Evolutionary conservation across 2,888 invertebrate genomes (phyloP).

Genomic region (Villa cingulata): DNA sequence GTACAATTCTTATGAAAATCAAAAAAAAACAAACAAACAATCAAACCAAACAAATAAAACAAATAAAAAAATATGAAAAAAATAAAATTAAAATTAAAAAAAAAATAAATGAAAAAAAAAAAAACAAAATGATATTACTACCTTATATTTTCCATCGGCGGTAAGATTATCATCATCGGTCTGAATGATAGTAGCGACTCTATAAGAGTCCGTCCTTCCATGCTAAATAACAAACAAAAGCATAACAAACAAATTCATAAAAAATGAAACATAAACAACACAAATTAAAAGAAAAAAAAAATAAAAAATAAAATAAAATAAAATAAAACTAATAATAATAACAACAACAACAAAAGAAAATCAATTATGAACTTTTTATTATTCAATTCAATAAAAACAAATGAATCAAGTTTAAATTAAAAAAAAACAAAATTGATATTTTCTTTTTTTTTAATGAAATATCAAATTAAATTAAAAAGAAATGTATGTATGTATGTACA

Average conservation of each 20-base stretch:
- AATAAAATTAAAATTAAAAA: background rate
- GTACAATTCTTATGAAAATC: too few relatives aligned
- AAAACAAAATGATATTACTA: slow-evolving; percentile 28
- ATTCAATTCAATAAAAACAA: too few relatives aligned
- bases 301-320: background rate
- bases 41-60: background rate
- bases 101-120: background rate
- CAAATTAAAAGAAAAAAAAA: background rate
- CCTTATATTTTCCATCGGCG: slow-evolving; percentile 87
- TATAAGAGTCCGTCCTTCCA: slow-evolving; percentile 93
- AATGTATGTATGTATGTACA: too few relatives aligned
- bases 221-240: slow-evolving; percentile 46
- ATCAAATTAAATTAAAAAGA: too few relatives aligned
- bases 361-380: too few relatives aligned
- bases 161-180: slow-evolving; percentile 92
- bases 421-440: too few relatives aligned
- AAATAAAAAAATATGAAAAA: background rate
- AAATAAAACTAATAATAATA: background rate
- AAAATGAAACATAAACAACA: slow-evolving; percentile 12
- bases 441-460: too few relatives aligned
- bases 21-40: background rate
- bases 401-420: too few relatives aligned
- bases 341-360: too few relatives aligned
- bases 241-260: slow-evolving; percentile 14
- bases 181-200: slow-evolving; percentile 87